Evolutionary conservation across 2,113 vertebrate species (phyloP).

Genomic region (Cyrtonyx montezumae): DNA sequence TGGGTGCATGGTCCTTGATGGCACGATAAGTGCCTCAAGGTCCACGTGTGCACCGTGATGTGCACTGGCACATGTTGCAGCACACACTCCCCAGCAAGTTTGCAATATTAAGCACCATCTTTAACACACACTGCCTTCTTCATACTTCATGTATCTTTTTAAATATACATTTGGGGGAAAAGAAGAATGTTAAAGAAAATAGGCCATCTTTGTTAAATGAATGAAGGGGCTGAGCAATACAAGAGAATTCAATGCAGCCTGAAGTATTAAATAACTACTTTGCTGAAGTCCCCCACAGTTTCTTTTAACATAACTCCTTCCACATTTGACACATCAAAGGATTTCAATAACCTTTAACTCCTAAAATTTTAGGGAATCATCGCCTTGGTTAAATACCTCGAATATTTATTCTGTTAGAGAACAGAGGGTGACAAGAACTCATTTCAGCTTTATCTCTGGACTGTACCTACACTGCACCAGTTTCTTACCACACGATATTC

Average conservation of each 20-base stretch:
- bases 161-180: background rate
- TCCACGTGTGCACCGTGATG: background rate
- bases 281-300: background rate
- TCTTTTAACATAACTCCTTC: constrained; percentile 12
- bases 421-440: background rate
- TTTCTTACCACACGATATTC: background rate
- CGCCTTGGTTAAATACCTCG: background rate
- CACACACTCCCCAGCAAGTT: background rate
- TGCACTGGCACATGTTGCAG: background rate
- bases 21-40: background rate
- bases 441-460: background rate
- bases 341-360: constrained; percentile 18
- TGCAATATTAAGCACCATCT: background rate
- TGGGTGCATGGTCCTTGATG: background rate
- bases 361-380: constrained; percentile 10
- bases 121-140: constrained; percentile 22
- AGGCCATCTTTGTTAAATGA: constrained; percentile 44
- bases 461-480: background rate
- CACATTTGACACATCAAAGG: constrained; percentile 1
- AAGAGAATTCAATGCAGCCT: constrained; percentile 26
- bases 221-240: constrained; percentile 30
- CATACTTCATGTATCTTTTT: constrained; percentile 28
- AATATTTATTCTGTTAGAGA: constrained; percentile 13
- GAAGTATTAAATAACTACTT: constrained; percentile 41
- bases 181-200: constrained; percentile 54